Evolutionary conservation across 2,888 invertebrate genomes (phyloP), one percentile per base, ranked within the genome.

Genomic region (Allygus modestus): DNA sequence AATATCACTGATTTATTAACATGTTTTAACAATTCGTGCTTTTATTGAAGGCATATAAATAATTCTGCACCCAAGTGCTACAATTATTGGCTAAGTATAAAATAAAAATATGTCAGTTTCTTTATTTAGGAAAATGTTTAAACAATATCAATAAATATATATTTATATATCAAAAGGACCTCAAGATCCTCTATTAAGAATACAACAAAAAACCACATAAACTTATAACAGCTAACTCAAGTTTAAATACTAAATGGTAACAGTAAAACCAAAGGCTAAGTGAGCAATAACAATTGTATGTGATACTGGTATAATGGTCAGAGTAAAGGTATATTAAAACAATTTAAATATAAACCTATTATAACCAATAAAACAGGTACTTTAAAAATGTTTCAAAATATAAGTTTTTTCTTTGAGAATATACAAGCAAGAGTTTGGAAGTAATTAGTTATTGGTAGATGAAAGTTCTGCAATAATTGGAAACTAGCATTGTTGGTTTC

Each of bases 1-100:
- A 51, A 51, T 51, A 51, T 51, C 15, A n/a, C 5, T 71, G 1
- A 71, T 33, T 71, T 37, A 71, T 28, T 71, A 71, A 71, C 71
- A 71, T 31, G 7, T 71, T 43, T 77, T 43, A 77, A 77, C 77
- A 77, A 77, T 77, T 51, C 54, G 77, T 77, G 77, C 54, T 77
- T 75, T 51, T 51, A 77, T 77, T 26, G 4, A 77, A 51, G 54
- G 77, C 77, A 77, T 77, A n/a, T 23, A 77, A 28, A n/a, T 46
- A 77, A 77, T 31, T 28, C 15, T 15, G 77, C 77, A 77, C 51
- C 41, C 4, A 51, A 23, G 51, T 51, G 31, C 77, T 9, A 23
- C 9, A 15, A 69, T 9, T 31, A 17, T 5, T 7, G 5, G 69
- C 69, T 7, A 1, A 28, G 31, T 9, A 33, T 5, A 61, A 23